These are phyloP conservation scores for Charina bottae DNA, from an alignment of 2,113 vertebrate genomes.

Conservation along the genomic window DNA sequence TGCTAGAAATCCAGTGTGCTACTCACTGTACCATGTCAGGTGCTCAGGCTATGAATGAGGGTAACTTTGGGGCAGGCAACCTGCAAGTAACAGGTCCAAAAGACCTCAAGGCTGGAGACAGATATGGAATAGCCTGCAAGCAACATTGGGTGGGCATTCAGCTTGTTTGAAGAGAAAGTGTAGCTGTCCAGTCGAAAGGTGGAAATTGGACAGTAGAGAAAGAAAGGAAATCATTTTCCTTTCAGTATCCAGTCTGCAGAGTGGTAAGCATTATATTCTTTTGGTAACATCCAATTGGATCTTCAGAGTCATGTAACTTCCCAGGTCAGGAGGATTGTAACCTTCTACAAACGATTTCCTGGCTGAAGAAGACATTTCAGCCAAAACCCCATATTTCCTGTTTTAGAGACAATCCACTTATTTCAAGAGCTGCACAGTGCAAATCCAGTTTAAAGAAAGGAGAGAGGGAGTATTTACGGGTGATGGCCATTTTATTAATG, in stretches of 20 bases:
- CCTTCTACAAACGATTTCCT: background rate
- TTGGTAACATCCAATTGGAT: background rate
- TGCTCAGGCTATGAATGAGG: background rate
- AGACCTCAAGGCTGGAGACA: background rate
- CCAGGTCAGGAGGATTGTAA: background rate
- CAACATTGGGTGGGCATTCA: background rate
- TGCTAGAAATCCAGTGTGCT: background rate
- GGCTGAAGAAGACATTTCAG: background rate
- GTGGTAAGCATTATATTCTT: background rate
- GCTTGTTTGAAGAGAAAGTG: background rate
- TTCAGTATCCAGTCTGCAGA: background rate
- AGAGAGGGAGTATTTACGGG: background rate
- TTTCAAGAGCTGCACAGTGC: background rate
- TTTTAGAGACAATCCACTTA: background rate
- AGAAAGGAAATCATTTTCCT: background rate
- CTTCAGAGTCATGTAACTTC: background rate
- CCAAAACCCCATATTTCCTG: background rate
- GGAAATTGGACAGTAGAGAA: background rate
- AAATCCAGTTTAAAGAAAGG: background rate
- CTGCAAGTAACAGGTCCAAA: background rate
- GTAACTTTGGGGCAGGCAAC: no score
- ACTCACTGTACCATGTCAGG: background rate
- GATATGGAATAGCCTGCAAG: background rate
- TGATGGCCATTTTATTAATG: background rate
- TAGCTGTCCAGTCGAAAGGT: background rate